Evolutionary conservation across 2,888 invertebrate genomes (phyloP), one percentile per base, ranked within the genome.

Genomic region (Lepeophtheirus nordmannii): DNA sequence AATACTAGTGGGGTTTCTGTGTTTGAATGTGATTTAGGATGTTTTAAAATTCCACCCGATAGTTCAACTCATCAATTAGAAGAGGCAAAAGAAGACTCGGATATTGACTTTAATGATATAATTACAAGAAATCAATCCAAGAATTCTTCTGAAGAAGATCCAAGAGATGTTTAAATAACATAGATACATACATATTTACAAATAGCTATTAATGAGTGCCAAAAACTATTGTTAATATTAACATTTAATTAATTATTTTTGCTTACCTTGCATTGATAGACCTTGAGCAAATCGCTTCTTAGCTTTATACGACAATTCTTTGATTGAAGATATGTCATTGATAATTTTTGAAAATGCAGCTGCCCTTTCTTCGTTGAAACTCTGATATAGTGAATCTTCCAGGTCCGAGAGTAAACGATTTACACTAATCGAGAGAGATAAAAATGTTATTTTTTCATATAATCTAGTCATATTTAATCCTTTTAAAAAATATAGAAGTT

Each of bases 21-120:
- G 14, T 63, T 63, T 56, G 63, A 63, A 17, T 63, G 63, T 37
- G 63, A 63, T 20, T 53, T 63, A 22, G 63, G 63, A 11, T 63
- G 63, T 53, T 63, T 63, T 30, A 38, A 60, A 23, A 17, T 60
- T 23, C 38, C 30, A 10, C 22, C 30, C 10, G 60, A 60, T 30
- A 5, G 3, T 30, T 30, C 30, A 30, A 30, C 30, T 30, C 30
- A 30, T 30, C 30, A 30, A 30, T 30, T 30, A 30, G 60, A 60
- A 7, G 60, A 60, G 7, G n/a, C 17, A n/a, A 17, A 14, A 14
- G 53, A 46, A 46, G 53, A 14, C 2, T 8, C 53, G n/a, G 53
- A 46, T 3, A 3, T 46, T 17, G 53, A 46, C 53, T 46, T 46
- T 46, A 46, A 46, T 46, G 53, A 46, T 17, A 46, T 46, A 14